phyloP scores from a whole-genome alignment of 23 tunicate species.

The Diplosoma virens region DNA sequence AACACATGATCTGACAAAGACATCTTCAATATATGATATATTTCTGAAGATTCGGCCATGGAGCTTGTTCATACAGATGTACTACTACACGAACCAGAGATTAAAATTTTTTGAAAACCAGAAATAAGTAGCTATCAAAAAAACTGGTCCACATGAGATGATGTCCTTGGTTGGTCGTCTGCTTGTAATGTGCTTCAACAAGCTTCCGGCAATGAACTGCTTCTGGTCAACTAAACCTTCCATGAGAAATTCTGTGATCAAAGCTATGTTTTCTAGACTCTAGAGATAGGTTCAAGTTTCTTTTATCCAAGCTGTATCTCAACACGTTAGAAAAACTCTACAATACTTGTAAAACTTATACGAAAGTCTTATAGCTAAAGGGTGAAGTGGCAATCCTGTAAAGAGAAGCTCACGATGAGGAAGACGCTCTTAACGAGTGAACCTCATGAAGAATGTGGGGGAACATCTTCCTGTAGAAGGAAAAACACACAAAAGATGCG shows the following conservation, averaged over 20 bases:
- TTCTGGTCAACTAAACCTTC: constrained; percentile 25
- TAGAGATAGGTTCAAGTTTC: constrained; percentile 32
- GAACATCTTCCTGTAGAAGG: constrained; percentile 27
- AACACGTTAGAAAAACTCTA: constrained; percentile 1
- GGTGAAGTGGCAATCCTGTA: not conserved
- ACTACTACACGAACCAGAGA: constrained; percentile 14
- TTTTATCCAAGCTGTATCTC: constrained; percentile 13
- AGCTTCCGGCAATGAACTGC: constrained; percentile 7
- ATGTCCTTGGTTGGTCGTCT: constrained; percentile 22
- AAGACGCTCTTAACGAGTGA: constrained; percentile 23
- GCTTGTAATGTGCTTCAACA: constrained; percentile 12
- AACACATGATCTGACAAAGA: constrained; percentile 15
- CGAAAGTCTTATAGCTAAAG: constrained; percentile 21
- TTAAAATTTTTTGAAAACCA: constrained; percentile 4
- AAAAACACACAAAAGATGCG: constrained; percentile 25
- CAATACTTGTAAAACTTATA: constrained; percentile 1
- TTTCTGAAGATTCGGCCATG: constrained; percentile 18
- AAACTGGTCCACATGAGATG: constrained; percentile 12
- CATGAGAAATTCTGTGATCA: constrained; percentile 14
- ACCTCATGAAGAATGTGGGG: constrained; percentile 34
- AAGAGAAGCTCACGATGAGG: constrained; percentile 8
- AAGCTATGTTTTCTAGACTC: constrained; percentile 18
- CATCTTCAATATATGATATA: constrained; percentile 10
- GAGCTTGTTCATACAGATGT: constrained; percentile 28
- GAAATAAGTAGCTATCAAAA: constrained; percentile 13